A percentile compares a stretch with the other conserved stretches of the same genome.
Conservation (phyloP, 2,888 invertebrate species). For the Scelioninae gen. 1 region DNA sequence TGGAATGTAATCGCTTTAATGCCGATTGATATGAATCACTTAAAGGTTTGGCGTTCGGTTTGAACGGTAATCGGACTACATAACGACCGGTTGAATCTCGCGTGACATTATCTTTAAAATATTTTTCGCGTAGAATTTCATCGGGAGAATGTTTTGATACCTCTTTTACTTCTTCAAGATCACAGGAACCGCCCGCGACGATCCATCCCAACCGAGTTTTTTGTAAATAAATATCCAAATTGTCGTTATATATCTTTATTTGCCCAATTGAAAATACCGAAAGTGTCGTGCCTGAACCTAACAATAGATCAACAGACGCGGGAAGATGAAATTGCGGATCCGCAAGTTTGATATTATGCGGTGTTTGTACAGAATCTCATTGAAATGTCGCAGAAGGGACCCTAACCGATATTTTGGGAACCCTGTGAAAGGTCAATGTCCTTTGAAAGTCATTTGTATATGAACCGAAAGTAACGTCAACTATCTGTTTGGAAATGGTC, state of each 20-base stretch:
- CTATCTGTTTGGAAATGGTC: background rate
- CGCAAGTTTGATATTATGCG: conserved; percentile 18
- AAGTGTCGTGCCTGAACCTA: conserved; percentile 5
- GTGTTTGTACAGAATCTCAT: background rate
- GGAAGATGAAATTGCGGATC: conserved; percentile 23
- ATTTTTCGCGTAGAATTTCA: conserved; percentile 1
- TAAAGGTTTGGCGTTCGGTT: background rate
- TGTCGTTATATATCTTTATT: background rate
- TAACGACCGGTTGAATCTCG: conserved; percentile 1
- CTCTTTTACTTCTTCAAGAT: background rate
- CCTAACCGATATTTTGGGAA: background rate
- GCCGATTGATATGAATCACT: conserved; percentile 10
- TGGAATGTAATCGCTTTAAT: conserved; percentile 9
- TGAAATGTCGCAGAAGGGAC: conserved; percentile 17
- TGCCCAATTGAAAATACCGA: conserved; percentile 22
- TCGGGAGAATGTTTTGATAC: background rate
- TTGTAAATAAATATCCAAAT: background rate
- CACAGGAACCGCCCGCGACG: background rate
- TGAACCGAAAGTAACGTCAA: background rate
- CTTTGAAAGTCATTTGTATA: background rate
- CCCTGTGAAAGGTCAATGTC: conserved; percentile 1
- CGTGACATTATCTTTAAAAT: background rate
- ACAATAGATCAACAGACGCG: background rate
- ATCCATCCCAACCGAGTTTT: conserved; percentile 9
- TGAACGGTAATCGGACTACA: conserved; percentile 2